Percentiles rank a stretch among this genome's conserved stretches.
Conservation (phyloP, 2,113 vertebrate genomes). For the human (Homo sapiens) region GRCh38 chrX:120199501-120200000, state of each 20-base stretch:
- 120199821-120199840: not conserved
- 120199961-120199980: not conserved
- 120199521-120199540: not conserved
- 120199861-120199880: not conserved
- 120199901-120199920: not conserved
- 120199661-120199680: not conserved
- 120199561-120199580: not conserved
- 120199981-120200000: not conserved
- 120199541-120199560: not conserved
- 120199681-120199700: not conserved
- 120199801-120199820: not conserved
- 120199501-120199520: not conserved
- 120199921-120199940: not conserved
- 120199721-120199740: not conserved
- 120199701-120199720: not conserved
- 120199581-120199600: not conserved
- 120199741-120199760: not conserved
- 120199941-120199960: not conserved
- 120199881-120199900: not conserved
- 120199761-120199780: not conserved
- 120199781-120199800: not conserved
- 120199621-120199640: not conserved
- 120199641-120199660: not conserved
- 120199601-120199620: not conserved
- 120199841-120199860: not conserved